These are phyloP conservation scores for Hassar affinis DNA, from an alignment of 2,113 vertebrate genomes.

Conservation along the genomic window DNA sequence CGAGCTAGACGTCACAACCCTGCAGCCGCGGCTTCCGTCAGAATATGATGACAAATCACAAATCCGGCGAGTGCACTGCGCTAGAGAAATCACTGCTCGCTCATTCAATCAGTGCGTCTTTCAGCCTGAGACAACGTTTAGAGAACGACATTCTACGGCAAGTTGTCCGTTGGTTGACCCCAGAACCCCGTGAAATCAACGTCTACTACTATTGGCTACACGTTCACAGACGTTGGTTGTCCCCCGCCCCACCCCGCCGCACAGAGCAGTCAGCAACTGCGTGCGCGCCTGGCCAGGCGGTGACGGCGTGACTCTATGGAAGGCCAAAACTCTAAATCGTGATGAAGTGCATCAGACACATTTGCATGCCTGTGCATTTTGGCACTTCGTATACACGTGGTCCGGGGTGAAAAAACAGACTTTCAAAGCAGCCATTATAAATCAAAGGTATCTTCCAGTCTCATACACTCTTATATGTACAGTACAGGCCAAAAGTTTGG, in stretches of 20 bases:
- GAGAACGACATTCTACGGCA: conserved; percentile 53
- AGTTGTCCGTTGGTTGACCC: conserved; percentile 54
- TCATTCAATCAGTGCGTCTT: conserved; percentile 38
- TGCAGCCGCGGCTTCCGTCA: conserved; percentile 4
- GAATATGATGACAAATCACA: conserved; percentile 38
- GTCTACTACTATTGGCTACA: background rate
- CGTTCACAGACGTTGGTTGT: background rate
- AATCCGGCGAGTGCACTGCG: background rate
- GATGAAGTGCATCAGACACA: background rate
- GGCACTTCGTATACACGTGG: background rate
- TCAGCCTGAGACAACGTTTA: conserved; percentile 44
- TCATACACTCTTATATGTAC: too few species aligned
- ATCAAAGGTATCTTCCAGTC: too few species aligned
- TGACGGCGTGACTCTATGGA: conserved; percentile 61
- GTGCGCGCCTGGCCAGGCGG: conserved; percentile 60
- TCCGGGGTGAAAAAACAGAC: background rate
- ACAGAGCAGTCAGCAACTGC: conserved; percentile 60
- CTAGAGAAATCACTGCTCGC: background rate
- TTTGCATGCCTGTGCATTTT: background rate
- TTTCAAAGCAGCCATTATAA: too few species aligned
- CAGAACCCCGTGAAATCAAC: conserved; percentile 63
- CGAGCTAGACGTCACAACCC: conserved; percentile 80
- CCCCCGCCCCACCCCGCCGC: conserved; percentile 38
- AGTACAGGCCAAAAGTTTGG: too few species aligned
- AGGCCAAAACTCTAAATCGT: background rate